Conservation (phyloP, 37 sponge, comb jelly and placozoan genomes). For the Bolinopsis microptera region DNA sequence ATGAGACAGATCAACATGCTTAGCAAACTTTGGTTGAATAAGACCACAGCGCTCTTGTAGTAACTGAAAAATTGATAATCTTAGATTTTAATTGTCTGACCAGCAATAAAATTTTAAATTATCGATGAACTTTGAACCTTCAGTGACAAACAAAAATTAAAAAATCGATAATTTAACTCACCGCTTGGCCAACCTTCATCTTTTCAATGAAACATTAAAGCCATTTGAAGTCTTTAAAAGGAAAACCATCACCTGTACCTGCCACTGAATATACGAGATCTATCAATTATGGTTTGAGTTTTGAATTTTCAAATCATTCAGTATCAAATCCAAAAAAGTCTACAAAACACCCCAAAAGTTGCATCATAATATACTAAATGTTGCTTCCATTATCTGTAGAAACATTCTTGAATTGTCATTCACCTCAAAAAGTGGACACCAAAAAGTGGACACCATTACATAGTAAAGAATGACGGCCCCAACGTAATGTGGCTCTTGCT, state of each 20-base stretch:
- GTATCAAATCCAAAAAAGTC: too few relatives aligned
- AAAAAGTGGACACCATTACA: too few relatives aligned
- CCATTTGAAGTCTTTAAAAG: not conserved
- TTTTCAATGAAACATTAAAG: not conserved
- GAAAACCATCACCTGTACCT: not conserved
- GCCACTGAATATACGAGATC: too few relatives aligned
- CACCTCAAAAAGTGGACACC: too few relatives aligned
- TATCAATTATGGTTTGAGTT: too few relatives aligned
- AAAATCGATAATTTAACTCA: not conserved
- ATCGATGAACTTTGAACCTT: not conserved
- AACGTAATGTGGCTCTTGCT: too few relatives aligned
- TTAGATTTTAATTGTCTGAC: not conserved
- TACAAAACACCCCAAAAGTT: too few relatives aligned
- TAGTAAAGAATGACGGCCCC: too few relatives aligned
- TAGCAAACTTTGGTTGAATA: constrained; percentile 56
- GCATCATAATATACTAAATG: too few relatives aligned
- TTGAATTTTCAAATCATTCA: too few relatives aligned
- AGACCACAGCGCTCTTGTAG: constrained; percentile 53
- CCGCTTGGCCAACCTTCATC: constrained; percentile 35
- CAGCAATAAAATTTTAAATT: not conserved
- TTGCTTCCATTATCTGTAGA: too few relatives aligned
- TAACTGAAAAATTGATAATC: not conserved
- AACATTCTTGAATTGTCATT: too few relatives aligned
- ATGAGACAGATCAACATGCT: constrained; percentile 44
- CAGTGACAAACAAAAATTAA: not conserved